Conservation (phyloP, 2,113 vertebrate genomes). For the Oryzias curvinotus region DNA sequence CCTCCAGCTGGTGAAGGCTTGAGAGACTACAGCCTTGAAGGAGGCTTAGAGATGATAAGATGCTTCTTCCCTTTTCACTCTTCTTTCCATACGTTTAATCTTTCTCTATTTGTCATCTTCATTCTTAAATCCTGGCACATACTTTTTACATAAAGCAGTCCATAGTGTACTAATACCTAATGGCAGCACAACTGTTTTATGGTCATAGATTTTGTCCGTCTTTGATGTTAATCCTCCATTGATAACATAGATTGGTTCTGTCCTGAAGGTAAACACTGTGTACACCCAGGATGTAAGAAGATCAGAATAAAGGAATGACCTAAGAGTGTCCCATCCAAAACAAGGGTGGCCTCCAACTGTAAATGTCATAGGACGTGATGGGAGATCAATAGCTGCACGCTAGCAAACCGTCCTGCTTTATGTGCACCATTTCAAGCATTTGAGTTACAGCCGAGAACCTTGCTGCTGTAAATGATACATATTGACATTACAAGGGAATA, state of each 20-base stretch:
- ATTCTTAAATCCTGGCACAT: too few species aligned
- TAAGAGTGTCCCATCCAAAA: slow-evolving; percentile 15
- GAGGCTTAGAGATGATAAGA: slow-evolving; percentile 53
- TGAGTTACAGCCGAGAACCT: slow-evolving; percentile 3
- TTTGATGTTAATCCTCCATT: slow-evolving; percentile 37
- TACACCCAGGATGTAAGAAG: slow-evolving; percentile 28
- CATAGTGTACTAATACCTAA: neutral
- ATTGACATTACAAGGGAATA: slow-evolving; percentile 25
- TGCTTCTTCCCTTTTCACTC: slow-evolving; percentile 25
- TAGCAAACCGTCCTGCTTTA: neutral
- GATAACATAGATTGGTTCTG: slow-evolving; percentile 37
- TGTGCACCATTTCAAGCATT: neutral
- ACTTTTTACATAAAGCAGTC: slow-evolving; percentile 3
- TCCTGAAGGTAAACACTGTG: slow-evolving; percentile 46
- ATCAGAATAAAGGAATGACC: slow-evolving; percentile 44
- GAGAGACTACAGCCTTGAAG: slow-evolving; percentile 53
- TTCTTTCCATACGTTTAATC: neutral
- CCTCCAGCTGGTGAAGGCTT: slow-evolving; percentile 67
- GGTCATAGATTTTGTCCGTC: slow-evolving; percentile 10
- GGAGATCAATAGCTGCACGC: slow-evolving; percentile 16
- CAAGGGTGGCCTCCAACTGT: slow-evolving; percentile 14
- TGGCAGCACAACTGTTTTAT: slow-evolving; percentile 1
- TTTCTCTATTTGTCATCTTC: neutral
- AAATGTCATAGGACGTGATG: slow-evolving; percentile 13
- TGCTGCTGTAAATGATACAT: slow-evolving; percentile 19